Evolutionary conservation across 2,113 vertebrate genomes (phyloP).

Genomic region (Meleagris gallopavo): DNA sequence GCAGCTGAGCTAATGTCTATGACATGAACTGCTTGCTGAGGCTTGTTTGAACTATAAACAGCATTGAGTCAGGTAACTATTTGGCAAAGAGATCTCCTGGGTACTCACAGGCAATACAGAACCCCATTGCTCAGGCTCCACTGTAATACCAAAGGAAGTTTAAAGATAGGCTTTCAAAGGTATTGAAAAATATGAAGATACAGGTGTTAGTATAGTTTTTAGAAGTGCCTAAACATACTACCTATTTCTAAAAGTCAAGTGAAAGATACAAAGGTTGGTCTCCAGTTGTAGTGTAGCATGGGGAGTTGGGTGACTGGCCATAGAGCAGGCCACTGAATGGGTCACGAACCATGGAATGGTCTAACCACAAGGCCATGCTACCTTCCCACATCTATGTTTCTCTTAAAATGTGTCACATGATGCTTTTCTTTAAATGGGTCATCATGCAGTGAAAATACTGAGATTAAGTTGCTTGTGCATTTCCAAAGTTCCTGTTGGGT

Average conservation of each 20-base stretch:
- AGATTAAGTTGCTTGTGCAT: neutral
- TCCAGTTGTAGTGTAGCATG: neutral
- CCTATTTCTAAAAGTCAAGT: neutral
- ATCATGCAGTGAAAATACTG: neutral
- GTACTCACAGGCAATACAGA: neutral
- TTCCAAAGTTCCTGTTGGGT: neutral
- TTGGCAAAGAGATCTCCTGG: neutral
- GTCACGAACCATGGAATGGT: neutral
- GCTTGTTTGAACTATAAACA: neutral
- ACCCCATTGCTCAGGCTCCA: neutral
- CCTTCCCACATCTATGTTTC: neutral
- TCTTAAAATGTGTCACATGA: fast-evolving
- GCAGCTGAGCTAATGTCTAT: neutral
- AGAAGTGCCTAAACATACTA: neutral
- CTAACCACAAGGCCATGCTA: neutral
- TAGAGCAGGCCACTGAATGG: fast-evolving
- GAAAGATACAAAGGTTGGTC: neutral
- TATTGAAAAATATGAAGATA: neutral
- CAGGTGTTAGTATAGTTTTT: neutral
- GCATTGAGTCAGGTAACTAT: neutral
- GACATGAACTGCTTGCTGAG: neutral
- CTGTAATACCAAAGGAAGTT: neutral
- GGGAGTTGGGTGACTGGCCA: neutral
- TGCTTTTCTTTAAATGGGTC: neutral
- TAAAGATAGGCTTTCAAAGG: neutral